phyloP scores from a whole-genome alignment of 1,140 invertebrate species.

The Radopholus similis region DNA sequence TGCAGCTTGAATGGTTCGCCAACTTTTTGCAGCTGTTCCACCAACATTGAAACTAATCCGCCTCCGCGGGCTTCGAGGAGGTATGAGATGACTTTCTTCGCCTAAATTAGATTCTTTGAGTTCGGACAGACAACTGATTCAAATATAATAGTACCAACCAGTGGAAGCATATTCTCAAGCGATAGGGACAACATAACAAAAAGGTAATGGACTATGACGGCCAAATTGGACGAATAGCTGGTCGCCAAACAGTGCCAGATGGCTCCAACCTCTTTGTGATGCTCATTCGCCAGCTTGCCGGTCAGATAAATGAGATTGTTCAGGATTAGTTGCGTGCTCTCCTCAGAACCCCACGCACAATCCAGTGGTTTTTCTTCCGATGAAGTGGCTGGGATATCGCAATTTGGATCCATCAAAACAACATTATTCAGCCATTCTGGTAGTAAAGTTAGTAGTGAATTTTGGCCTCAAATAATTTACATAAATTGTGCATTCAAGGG shows the following conservation, averaged over 20 bases:
- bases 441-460: conserved; percentile 80
- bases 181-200: conserved; percentile 93
- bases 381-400: conserved; percentile 68
- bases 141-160: conserved; percentile 66
- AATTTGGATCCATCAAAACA: conserved; percentile 92
- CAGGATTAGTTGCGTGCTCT: conserved; percentile 98
- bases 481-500: too few species aligned
- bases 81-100: conserved; percentile 88
- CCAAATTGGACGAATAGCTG: conserved; percentile 92
- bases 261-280: conserved; percentile 88
- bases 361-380: neutral
- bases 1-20: conserved; percentile 46
- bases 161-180: conserved; percentile 80
- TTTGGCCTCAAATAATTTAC: too few species aligned
- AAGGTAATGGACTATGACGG: conserved; percentile 92
- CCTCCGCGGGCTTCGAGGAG: conserved; percentile 82
- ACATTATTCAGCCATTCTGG: conserved; percentile 88
- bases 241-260: conserved; percentile 89
- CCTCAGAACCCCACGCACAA: conserved; percentile 62
- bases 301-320: conserved; percentile 98
- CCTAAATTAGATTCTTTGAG: conserved; percentile 64
- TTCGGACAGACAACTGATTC: neutral
- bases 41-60: conserved; percentile 87
- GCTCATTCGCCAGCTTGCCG: conserved; percentile 90
- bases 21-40: conserved; percentile 74